Evolutionary conservation across 2,797 vertebrate genomes (phyloP), one percentile per base, ranked within the genome.

Genomic region (Eupleurogrammus muticus): DNA sequence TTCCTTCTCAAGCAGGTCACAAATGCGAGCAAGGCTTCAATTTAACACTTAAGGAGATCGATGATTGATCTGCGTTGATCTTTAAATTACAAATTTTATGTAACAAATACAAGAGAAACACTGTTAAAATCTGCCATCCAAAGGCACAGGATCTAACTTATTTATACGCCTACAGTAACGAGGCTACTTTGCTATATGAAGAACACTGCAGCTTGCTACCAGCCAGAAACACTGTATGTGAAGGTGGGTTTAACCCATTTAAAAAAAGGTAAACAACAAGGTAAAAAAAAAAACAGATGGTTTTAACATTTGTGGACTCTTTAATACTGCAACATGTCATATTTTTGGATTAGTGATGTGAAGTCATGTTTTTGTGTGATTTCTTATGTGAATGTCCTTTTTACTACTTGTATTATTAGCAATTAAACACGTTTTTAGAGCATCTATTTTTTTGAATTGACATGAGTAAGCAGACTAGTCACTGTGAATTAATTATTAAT

Each of bases 361-460:
- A 65, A 61, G 2, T 70, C 12, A 66, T 64, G 59, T 64, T 67
- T 62, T 69, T 56, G 77, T 59, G 17, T 63, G 54, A 59, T 55
- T 16, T 78, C 13, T 48, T 70, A 36, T 69, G 11, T 58, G 47
- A 62, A 47, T 2, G 0, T 66, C 13, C 36, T 66, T 87, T 81
- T 78, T 81, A 57, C 54, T 64, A 53, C 50, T 12, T 36, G 23
- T 73, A 23, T 49, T 60, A 50, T 49, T 63, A 64, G 47, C 19
- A 62, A 87, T 77, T 84, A 87, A 88, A 83, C 42, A 53, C 38
- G 32, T 60, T 80, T 72, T 68, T 52, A 64, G 79, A 77, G 9
- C 35, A 58, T 53, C 2, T 48, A 49, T 64, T 28, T n/a, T 5
- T 49, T 32, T 21, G 8, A 48, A 3, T 48, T 19, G 19, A 32